Evolutionary conservation across 1,140 invertebrate genomes (phyloP), one percentile per base, ranked within the genome.

Genomic region (Bradysia coprophila): DNA sequence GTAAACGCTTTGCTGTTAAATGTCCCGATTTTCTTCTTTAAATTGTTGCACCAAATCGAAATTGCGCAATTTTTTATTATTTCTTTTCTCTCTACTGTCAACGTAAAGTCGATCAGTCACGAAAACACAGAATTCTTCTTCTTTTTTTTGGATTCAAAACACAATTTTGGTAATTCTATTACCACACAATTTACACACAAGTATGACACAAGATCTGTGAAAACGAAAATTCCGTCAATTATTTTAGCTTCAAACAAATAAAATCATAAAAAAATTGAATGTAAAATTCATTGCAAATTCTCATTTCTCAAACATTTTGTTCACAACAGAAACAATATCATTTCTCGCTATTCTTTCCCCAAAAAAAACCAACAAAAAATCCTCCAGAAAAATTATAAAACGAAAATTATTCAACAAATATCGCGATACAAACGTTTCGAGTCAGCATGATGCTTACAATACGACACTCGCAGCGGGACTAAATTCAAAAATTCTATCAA

Each of bases 401-500:
- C n/a, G n/a, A n/a, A n/a, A n/a, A n/a, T n/a, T n/a, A n/a, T n/a
- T n/a, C n/a, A n/a, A n/a, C n/a, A n/a, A n/a, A n/a, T n/a, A n/a
- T n/a, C n/a, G n/a, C n/a, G n/a, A n/a, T n/a, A n/a, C n/a, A n/a
- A n/a, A n/a, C n/a, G n/a, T n/a, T 11, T 36, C 15, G 33, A 36
- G 18, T 36, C 9, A 16, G 15, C 9, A 36, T 16, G 15, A 36
- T 20, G 16, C 24, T 16, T 20, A 43, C 42, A 16, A 33, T 33
- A 33, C 42, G 42, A 43, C 20, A 21, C 8, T 43, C 42, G 34
- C 42, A 43, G 42, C 42, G 32, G 42, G 42, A 43, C 42, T 43
- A 23, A 38, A 38, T 13, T 22, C 11, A 19, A 43, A 38, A 20
- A 36, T 28, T n/a, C 23, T 38, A 19, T 41, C 22, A 10, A 11